Evolutionary conservation across 2,888 invertebrate genomes (phyloP).

Genomic region (Xestoiulus laeticollis): DNA sequence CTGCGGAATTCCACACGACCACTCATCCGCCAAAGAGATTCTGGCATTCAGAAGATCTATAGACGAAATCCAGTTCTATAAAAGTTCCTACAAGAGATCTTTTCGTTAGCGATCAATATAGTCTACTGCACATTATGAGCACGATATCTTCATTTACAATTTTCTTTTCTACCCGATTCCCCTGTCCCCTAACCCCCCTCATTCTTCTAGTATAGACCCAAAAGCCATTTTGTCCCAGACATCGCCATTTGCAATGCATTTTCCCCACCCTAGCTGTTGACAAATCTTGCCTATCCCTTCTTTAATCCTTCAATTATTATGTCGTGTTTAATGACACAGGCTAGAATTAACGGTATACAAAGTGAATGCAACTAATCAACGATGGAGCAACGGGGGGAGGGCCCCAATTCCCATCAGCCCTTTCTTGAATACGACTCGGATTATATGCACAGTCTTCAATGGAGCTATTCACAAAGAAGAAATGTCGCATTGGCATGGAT

Average conservation of each 20-base stretch:
- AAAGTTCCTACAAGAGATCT: not conserved
- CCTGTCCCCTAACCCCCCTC: conserved; percentile 11
- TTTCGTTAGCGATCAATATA: conserved; percentile 38
- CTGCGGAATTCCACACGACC: not conserved
- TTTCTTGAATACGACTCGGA: conserved; percentile 15
- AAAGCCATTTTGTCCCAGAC: conserved; percentile 45
- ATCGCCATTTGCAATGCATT: conserved; percentile 22
- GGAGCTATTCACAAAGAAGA: not conserved
- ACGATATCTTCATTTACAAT: conserved; percentile 45
- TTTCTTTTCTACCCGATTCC: not conserved
- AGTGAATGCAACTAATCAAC: conserved; percentile 47
- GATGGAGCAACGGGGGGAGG: conserved; percentile 19
- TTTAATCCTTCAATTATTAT: conserved; percentile 50
- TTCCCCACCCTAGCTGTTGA: conserved; percentile 49
- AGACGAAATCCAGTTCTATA: not conserved
- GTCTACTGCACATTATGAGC: conserved; percentile 25
- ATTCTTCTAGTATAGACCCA: not conserved
- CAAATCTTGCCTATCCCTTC: conserved; percentile 49
- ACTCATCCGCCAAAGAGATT: not conserved
- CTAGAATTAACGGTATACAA: conserved; percentile 46
- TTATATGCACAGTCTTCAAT: conserved; percentile 8
- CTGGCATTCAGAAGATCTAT: not conserved
- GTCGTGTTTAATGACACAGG: conserved; percentile 48
- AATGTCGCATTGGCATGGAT: not conserved
- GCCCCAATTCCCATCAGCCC: not conserved